Evolutionary conservation across 2,797 vertebrate genomes (phyloP), one percentile per base, ranked within the genome.

Genomic region (Schizothorax lantsangensis): DNA sequence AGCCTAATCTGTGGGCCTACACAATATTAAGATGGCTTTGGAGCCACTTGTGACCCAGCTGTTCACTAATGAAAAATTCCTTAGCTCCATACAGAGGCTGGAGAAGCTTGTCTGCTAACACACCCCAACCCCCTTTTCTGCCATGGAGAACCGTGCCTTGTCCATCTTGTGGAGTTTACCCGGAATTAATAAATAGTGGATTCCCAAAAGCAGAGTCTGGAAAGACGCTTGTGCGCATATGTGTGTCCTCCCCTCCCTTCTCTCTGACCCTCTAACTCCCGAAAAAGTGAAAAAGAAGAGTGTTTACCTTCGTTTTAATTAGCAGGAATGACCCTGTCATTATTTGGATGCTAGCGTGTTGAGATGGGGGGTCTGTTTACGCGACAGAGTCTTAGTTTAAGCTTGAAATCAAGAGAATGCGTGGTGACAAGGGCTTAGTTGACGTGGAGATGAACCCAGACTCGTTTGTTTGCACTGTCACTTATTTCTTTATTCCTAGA

Each of bases 21-120:
- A 97, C 97, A 97, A 98, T 99, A 98, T 98, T 98, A 97, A 96
- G 95, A 95, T 91, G 95, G 96, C 96, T 98, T 97, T 98, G 97
- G 97, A 97, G 96, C 95, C 94, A 96, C 96, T 96, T 96, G 97
- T 97, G 96, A 97, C 97, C 96, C 97, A 98, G 97, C 97, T 98
- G 97, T 97, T 97, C 97, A 96, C 98, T 99, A 99, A 98, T 98
- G 97, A 97, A 98, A 98, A 97, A 99, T 98, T 99, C 97, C 97
- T 97, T 93, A 94, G 97, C 96, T 97, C 95, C 91, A 95, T 95
- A 94, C 95, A 93, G 94, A 95, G 97, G 96, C 96, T 96, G 95
- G 93, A 93, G 94, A 95, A 94, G 47, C 77, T 81, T 71, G 88
- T 59, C 68, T 73, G 68, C 69, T 81, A 75, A 68, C 43, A 66